A percentile compares a stretch with the other conserved stretches of the same genome.
These are phyloP conservation scores for Tipula lateralis DNA, from an alignment of 2,888 invertebrate species.

Conservation along the genomic window DNA sequence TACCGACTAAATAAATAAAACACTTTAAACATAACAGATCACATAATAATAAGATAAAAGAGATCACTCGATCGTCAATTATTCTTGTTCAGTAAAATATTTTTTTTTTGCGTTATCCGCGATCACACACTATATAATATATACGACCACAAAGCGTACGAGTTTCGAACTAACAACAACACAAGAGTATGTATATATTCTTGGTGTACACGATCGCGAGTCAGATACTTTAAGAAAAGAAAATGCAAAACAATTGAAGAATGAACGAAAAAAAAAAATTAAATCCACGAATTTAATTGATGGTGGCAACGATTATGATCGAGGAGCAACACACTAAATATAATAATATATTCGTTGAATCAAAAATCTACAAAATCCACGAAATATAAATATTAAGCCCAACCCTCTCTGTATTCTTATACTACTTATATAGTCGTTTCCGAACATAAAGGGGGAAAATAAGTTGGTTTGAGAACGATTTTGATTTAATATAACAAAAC, in stretches of 20 bases:
- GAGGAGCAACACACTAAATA: conserved; percentile 6
- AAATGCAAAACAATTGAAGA: neutral
- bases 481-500: neutral
- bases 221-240: neutral
- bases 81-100: neutral
- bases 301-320: conserved; percentile 19
- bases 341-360: conserved; percentile 11
- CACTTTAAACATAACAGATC: neutral
- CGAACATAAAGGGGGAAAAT: neutral
- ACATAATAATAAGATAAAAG: neutral
- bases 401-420: neutral
- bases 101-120: neutral
- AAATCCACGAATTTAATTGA: conserved; percentile 19
- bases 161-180: conserved; percentile 14
- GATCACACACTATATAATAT: neutral
- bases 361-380: neutral
- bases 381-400: neutral
- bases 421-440: neutral
- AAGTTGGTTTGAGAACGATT: neutral
- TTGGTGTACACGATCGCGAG: neutral
- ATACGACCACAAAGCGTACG: neutral
- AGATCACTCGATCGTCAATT: neutral
- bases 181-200: neutral
- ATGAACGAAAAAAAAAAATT: neutral
- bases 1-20: neutral